These are phyloP conservation scores for Malaclemys terrapin DNA, from an alignment of 2,113 vertebrate species.

Conservation along the genomic window DNA sequence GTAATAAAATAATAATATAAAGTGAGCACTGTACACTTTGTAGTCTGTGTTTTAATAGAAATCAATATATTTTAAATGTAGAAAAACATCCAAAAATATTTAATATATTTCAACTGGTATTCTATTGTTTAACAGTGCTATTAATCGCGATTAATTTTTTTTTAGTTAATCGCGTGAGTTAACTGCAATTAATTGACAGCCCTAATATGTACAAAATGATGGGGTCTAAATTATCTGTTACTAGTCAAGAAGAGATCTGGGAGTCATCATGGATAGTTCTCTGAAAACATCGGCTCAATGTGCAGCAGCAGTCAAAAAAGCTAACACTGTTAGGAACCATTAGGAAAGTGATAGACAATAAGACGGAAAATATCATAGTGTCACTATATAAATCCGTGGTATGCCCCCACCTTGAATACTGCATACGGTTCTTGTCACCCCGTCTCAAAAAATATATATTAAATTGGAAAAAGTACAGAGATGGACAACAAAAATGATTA, in stretches of 20 bases:
- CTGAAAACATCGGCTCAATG: background rate
- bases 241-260: background rate
- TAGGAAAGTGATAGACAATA: background rate
- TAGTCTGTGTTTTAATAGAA: no score
- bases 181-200: no score
- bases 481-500: background rate
- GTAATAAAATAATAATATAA: no score
- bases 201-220: background rate
- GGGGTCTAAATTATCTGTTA: background rate
- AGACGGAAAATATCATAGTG: background rate
- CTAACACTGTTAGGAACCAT: background rate
- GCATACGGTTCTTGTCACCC: background rate
- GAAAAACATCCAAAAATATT: no score
- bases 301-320: background rate
- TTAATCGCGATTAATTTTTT: no score
- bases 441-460: background rate
- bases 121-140: no score
- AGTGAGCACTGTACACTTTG: no score
- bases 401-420: background rate
- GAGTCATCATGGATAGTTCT: background rate
- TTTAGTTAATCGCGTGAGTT: no score
- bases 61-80: no score
- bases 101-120: no score
- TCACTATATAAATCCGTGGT: background rate
- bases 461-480: background rate